Base-by-base conservation (phyloP, 92 coral and sea anemone genomes). In the Muricea muricata region DNA sequence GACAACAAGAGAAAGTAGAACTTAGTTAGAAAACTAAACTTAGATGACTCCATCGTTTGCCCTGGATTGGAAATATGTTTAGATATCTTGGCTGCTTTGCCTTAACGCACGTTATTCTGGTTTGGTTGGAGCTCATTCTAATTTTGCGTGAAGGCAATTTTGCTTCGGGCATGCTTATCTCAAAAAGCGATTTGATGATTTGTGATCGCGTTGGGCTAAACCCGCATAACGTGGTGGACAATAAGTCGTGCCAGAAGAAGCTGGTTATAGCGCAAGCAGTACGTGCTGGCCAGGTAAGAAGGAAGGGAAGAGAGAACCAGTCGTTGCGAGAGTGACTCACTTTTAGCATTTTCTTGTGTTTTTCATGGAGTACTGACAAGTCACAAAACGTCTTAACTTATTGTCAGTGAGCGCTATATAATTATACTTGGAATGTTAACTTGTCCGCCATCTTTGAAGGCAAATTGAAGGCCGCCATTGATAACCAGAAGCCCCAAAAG, bases 151-250 rank as follows among this genome's bases (percentile, higher is more conserved):
- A 50, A 24, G 7, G 41, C 4, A 37, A 37, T 28, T 15, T 52
- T 13, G 41, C 45, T 11, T 11, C 28, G 39, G 45, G 42, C 4
- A 47, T 28, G 28, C 42, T 35, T 17, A 28, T 93, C 54, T 94
- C 97, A 4, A 95, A 95, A 89, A 94, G 98, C 72, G 92, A 97
- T 70, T 73, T 95, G 48, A 95, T 91, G 7, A 78, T 93, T 45
- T 95, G 98, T 67, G 98, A 95, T 73, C 92, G 90, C 32, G 87
- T 93, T 33, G 96, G 94, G 7, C 88, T 88, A 39, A 95, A 93
- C 34, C 98, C 98, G 1, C 92, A 86, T 85, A 95, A 94, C 54
- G 98, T 95, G 23, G 98, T 95, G 29, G 93, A 93, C 86, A 93
- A 93, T 29, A 95, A 95, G 82, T 91, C 97, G 23, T 95, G 98